A percentile compares a stretch with the other conserved stretches of the same genome.
phyloP scores from a whole-genome alignment of 2,888 invertebrate genomes.

The Deroplatys truncata region DNA sequence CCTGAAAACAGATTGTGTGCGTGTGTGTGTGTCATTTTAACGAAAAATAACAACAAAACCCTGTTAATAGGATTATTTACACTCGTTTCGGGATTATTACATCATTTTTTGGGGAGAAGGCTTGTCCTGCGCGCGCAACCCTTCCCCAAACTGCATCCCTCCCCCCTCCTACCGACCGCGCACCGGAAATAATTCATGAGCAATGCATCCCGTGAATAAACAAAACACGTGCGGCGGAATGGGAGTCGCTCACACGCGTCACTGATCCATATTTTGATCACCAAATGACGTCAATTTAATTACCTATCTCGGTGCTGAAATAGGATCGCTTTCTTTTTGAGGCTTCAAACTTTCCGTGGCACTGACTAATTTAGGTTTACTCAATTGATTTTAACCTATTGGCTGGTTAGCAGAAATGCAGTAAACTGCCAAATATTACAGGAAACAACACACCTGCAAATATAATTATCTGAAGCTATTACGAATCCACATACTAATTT shows the following conservation, averaged over 20 bases:
- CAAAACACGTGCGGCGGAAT: neutral
- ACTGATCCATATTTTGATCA: neutral
- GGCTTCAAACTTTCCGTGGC: neutral
- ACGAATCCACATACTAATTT: too few species aligned
- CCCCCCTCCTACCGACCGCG: too few species aligned
- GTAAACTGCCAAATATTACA: too few species aligned
- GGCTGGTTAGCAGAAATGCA: too few species aligned
- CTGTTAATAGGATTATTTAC: neutral
- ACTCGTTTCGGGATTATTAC: neutral
- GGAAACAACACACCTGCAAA: too few species aligned
- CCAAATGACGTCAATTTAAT: neutral
- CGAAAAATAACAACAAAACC: neutral
- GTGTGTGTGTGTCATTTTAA: neutral
- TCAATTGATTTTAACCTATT: too few species aligned
- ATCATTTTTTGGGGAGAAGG: neutral
- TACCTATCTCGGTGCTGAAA: neutral
- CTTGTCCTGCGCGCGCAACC: neutral
- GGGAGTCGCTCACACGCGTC: neutral
- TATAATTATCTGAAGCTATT: too few species aligned
- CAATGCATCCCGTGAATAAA: neutral
- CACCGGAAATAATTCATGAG: neutral
- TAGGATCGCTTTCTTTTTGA: neutral
- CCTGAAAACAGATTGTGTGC: neutral
- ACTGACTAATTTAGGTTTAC: neutral
- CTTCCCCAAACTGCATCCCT: neutral